Conservation (phyloP, 2,888 invertebrate genomes). For the Zygothrica quintamaculata region DNA sequence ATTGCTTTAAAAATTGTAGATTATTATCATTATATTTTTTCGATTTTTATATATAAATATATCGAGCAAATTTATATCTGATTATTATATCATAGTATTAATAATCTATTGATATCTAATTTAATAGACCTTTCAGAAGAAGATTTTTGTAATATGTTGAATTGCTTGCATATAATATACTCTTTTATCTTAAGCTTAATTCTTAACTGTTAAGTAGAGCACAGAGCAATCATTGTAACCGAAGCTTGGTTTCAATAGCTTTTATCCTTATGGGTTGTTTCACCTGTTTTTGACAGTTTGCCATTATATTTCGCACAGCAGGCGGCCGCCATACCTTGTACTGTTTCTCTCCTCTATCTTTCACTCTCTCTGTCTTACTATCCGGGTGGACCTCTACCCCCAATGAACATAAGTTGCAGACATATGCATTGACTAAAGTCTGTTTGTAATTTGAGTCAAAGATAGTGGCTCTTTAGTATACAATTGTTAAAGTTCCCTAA, state of each 20-base stretch:
- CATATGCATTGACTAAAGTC: conserved; percentile 46
- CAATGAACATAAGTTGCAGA: conserved; percentile 2
- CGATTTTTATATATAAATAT: too few species aligned
- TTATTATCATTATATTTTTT: neutral
- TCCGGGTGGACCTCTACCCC: conserved; percentile 4
- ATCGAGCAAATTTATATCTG: too few species aligned
- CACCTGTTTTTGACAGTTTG: conserved; percentile 80
- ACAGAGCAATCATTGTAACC: conserved; percentile 4
- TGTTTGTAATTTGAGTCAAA: conserved; percentile 64
- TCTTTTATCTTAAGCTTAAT: too few species aligned
- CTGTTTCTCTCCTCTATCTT: conserved; percentile 2
- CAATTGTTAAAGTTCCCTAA: conserved; percentile 19
- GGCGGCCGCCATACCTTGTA: conserved; percentile 65
- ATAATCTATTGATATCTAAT: too few species aligned
- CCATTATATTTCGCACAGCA: conserved; percentile 64
- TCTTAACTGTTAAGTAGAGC: conserved; percentile 24
- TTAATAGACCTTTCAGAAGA: too few species aligned
- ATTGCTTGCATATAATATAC: too few species aligned
- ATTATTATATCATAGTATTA: too few species aligned
- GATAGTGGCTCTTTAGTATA: conserved; percentile 44
- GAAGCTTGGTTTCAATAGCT: neutral
- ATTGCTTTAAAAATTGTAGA: conserved; percentile 1
- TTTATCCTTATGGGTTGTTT: conserved; percentile 22
- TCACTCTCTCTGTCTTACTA: neutral
- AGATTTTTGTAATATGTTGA: too few species aligned